Conservation (phyloP, 2,113 vertebrate genomes). For the Macrotus californicus region DNA sequence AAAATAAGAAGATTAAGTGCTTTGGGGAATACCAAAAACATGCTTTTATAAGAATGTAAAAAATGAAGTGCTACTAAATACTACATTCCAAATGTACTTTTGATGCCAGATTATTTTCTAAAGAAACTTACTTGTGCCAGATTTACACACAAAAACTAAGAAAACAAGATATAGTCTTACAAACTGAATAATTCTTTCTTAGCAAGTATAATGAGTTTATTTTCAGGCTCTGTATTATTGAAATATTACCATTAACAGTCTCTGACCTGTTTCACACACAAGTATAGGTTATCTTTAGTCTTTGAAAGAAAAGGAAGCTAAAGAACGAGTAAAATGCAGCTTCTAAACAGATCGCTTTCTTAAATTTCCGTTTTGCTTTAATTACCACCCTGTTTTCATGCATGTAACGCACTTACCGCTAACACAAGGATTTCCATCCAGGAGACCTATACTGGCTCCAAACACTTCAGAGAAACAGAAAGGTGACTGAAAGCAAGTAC, state of each 20-base stretch:
- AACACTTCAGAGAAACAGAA: neutral
- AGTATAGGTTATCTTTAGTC: neutral
- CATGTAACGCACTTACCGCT: neutral
- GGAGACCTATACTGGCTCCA: neutral
- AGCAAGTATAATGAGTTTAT: neutral
- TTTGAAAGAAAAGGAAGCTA: conserved; percentile 20
- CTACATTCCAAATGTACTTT: conserved; percentile 53
- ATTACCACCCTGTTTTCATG: neutral
- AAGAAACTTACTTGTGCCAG: conserved; percentile 31
- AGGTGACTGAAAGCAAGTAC: conserved; percentile 63
- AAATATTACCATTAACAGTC: neutral
- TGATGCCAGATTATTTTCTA: conserved; percentile 49
- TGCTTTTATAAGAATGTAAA: conserved; percentile 74
- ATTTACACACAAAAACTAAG: conserved; percentile 25
- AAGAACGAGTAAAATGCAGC: neutral
- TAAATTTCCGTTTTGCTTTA: conserved; percentile 24
- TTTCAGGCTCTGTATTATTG: conserved; percentile 1
- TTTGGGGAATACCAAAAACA: conserved; percentile 65
- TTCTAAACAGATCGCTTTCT: conserved; percentile 30
- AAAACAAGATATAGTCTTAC: neutral
- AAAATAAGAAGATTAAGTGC: conserved; percentile 48
- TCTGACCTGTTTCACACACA: conserved; percentile 19
- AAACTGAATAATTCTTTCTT: neutral
- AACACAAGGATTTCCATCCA: neutral
- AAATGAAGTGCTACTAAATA: conserved; percentile 64